Conservation (phyloP, 2,888 invertebrate species). For the Watsonalla cultraria region DNA sequence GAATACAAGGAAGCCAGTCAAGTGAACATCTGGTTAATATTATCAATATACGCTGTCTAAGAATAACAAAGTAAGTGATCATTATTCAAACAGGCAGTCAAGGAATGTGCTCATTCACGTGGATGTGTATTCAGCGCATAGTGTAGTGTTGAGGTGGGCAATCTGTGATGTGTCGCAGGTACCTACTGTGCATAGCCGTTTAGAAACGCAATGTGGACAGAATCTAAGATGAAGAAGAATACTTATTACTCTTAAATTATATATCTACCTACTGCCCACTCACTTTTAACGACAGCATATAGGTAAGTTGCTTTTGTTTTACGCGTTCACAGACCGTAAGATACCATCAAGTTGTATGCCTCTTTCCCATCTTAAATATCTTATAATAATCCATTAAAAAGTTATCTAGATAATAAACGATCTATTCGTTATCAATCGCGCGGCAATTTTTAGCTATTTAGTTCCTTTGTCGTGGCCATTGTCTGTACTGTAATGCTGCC, state of each 20-base stretch:
- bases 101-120: constrained; percentile 15
- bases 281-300: too few relatives aligned
- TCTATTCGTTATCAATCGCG: neutral
- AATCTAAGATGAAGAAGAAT: too few relatives aligned
- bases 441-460: constrained; percentile 6
- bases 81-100: constrained; percentile 7
- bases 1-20: neutral
- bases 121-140: constrained; percentile 1
- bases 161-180: neutral
- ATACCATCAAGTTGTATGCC: too few relatives aligned
- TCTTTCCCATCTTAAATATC: too few relatives aligned
- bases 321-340: too few relatives aligned
- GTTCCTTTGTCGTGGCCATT: constrained; percentile 28
- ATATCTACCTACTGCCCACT: too few relatives aligned
- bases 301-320: too few relatives aligned
- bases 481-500: constrained; percentile 26
- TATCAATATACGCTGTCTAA: neutral
- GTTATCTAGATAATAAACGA: too few relatives aligned
- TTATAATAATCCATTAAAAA: too few relatives aligned
- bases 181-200: neutral
- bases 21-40: constrained; percentile 1
- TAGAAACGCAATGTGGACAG: too few relatives aligned
- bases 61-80: neutral
- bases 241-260: too few relatives aligned
- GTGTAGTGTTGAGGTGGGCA: neutral